Conservation (phyloP, 35 echinoderm and acorn worm genomes). For the Ptychodera flava region DNA sequence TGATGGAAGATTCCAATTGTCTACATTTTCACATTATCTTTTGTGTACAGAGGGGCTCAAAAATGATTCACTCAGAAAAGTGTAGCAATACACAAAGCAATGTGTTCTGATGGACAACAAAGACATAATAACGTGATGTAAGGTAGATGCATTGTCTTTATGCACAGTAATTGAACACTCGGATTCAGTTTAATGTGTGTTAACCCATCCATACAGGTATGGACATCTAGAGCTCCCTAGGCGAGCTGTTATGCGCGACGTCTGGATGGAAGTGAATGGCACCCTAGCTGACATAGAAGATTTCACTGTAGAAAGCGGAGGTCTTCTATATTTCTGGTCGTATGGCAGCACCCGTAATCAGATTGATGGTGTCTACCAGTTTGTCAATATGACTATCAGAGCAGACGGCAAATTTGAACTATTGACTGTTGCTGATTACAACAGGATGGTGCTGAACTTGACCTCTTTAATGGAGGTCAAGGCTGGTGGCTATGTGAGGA, state of each 20-base stretch:
- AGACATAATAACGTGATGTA: no score
- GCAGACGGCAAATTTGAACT: conserved; percentile 62
- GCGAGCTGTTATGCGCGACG: conserved; percentile 62
- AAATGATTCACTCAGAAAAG: no score
- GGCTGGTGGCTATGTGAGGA: conserved; percentile 65
- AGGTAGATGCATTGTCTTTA: no score
- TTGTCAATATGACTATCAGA: conserved; percentile 66
- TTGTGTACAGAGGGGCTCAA: no score
- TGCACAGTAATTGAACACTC: no score
- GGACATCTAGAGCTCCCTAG: conserved; percentile 54
- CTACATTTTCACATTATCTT: no score
- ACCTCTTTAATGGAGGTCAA: conserved; percentile 39
- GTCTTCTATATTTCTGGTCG: conserved; percentile 68
- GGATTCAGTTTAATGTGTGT: no score
- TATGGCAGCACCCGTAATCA: conserved; percentile 48
- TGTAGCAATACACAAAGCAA: no score
- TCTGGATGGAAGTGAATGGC: conserved; percentile 85
- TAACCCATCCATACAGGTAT: conserved; percentile 59
- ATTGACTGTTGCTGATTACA: conserved; percentile 36
- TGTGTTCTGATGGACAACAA: no score
- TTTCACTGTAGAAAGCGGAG: conserved; percentile 64
- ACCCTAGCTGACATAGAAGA: conserved; percentile 46
- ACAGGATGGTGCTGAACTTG: conserved; percentile 44
- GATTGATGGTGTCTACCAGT: conserved; percentile 36
- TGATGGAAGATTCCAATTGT: no score